These are phyloP conservation scores for Enoplosus armatus DNA, from an alignment of 2,797 vertebrate species.

Conservation along the genomic window DNA sequence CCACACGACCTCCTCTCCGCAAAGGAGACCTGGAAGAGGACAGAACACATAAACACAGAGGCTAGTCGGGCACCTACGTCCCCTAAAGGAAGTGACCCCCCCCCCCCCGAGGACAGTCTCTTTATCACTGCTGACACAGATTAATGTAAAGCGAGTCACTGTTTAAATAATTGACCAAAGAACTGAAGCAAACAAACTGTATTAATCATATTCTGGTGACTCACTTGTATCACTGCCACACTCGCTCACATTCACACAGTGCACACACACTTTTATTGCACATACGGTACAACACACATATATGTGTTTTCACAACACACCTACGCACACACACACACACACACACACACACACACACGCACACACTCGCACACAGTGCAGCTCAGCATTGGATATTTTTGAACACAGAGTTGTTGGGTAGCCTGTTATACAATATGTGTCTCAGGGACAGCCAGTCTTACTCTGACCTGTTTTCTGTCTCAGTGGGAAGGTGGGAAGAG, in stretches of 20 bases:
- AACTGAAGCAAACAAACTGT: conserved; percentile 29
- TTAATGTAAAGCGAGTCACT: neutral
- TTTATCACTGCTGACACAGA: neutral
- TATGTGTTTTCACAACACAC: conserved; percentile 58
- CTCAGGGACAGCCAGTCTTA: conserved; percentile 52
- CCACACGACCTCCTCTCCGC: neutral
- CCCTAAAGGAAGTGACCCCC: too few relatives aligned
- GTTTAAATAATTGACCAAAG: conserved; percentile 41
- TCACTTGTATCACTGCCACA: conserved; percentile 43
- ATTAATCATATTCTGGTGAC: conserved; percentile 57
- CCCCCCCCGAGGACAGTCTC: neutral
- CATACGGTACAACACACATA: conserved; percentile 27
- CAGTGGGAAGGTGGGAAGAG: conserved; percentile 48
- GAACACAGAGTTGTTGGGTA: conserved; percentile 53
- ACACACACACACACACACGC: conserved; percentile 31
- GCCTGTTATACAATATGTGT: conserved; percentile 67
- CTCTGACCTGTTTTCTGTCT: conserved; percentile 66
- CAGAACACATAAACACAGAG: too few relatives aligned
- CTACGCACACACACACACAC: conserved; percentile 33
- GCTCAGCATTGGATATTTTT: conserved; percentile 60
- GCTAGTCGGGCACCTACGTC: too few relatives aligned
- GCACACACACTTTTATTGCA: conserved; percentile 30
- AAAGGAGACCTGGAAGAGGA: neutral
- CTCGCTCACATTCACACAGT: conserved; percentile 34
- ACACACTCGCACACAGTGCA: conserved; percentile 48